Percentiles rank a stretch among this genome's conserved stretches.
Evolutionary conservation across 1,140 invertebrate genomes (phyloP).

Genomic region (Trichonephila inaurata): DNA sequence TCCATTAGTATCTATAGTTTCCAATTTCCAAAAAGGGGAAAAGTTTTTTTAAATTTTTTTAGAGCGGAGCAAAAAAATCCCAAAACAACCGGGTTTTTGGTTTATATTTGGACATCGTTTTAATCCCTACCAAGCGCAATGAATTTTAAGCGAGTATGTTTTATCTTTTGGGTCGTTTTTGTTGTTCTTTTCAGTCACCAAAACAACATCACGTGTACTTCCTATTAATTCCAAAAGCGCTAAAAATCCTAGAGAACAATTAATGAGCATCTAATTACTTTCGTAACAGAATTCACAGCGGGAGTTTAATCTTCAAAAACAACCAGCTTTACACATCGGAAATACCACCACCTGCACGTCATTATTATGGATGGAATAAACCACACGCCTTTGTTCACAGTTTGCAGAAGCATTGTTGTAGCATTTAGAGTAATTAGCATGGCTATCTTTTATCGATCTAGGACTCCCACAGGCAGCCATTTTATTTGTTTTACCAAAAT

Average conservation of each 20-base stretch:
- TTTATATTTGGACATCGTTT: not conserved
- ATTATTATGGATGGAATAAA: not conserved
- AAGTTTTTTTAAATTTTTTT: not conserved
- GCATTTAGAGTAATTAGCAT: conserved; percentile 8
- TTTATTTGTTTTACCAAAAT: not conserved
- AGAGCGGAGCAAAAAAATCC: no score
- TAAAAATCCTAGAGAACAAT: not conserved
- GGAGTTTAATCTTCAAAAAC: conserved; percentile 25
- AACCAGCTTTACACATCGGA: conserved; percentile 7
- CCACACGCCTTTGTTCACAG: not conserved
- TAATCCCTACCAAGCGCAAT: not conserved
- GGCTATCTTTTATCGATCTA: not conserved
- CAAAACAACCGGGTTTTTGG: not conserved
- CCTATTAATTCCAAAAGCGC: conserved; percentile 2
- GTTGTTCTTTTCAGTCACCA: not conserved
- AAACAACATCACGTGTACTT: not conserved
- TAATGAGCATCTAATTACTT: conserved; percentile 28
- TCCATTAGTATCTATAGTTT: not conserved
- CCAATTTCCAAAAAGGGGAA: not conserved
- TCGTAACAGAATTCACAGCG: not conserved
- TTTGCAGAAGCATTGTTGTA: conserved; percentile 1
- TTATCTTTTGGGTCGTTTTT: not conserved
- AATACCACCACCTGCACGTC: conserved; percentile 29
- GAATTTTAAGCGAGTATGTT: not conserved
- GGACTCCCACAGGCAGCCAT: not conserved